These are phyloP conservation scores for Serranus cabrilla DNA, from an alignment of 2,797 vertebrate genomes.

Conservation along the genomic window DNA sequence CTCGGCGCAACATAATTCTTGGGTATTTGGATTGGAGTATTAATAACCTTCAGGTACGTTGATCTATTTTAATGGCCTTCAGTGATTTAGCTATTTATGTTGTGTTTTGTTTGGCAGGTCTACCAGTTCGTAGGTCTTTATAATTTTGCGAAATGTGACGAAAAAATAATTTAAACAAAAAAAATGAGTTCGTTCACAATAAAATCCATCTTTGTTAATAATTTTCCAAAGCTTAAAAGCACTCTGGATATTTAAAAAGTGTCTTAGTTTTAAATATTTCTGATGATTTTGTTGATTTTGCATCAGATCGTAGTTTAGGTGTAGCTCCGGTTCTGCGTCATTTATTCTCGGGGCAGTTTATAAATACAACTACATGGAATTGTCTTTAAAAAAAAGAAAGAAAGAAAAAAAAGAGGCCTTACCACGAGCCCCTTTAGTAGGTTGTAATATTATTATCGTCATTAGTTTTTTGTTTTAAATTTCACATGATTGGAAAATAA, in stretches of 20 bases:
- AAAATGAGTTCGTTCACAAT: background rate
- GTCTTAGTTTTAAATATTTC: background rate
- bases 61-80: constrained; percentile 23
- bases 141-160: constrained; percentile 13
- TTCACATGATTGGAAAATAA: background rate
- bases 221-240: background rate
- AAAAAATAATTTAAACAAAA: background rate
- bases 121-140: background rate
- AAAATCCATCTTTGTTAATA: background rate
- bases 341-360: background rate
- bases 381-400: background rate
- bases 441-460: background rate
- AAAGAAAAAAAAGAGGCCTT: background rate
- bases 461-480: background rate
- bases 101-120: background rate
- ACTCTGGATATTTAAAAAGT: background rate
- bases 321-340: background rate
- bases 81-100: background rate
- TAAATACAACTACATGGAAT: background rate
- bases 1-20: constrained; percentile 60
- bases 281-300: constrained; percentile 4
- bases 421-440: background rate
- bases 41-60: constrained; percentile 75
- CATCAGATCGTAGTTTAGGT: background rate
- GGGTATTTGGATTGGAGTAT: constrained; percentile 71